Base-by-base conservation (phyloP, 1,140 invertebrate species). In the Elysia chlorotica region DNA sequence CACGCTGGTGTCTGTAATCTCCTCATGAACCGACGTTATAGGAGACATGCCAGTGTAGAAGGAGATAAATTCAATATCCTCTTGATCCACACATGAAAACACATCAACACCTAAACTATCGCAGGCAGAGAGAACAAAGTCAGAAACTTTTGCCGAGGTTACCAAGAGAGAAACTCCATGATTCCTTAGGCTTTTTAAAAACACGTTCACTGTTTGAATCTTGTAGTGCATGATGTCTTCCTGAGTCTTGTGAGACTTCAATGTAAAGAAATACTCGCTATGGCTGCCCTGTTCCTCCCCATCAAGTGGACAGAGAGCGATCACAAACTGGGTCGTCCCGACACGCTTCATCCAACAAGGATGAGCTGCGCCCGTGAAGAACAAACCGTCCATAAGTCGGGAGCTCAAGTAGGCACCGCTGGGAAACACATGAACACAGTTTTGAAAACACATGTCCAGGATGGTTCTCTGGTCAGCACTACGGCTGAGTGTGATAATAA, bases 1-100 rank as follows among this genome's bases (percentile, higher is more conserved):
- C 67, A 71, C 19, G 66, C 65, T 62, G 62, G n/a, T 25, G 33
- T 65, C 28, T 25, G 10, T 33, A 66, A 37, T 21, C 69, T 59
- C 2, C 4, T 61, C 63, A 74, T 56, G 38, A 3, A 66, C 19
- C 53, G 23, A 31, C 38, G 53, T 38, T 19, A 54, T 31, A 57
- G 63, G 28, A 19, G 28, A 57, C 35, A 41, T 66, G n/a, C 36
- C 38, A 61, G 23, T 36, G 4, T 54, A 30, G 23, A 1, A 57
- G n/a, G 21, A 53, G 25, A 73, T 25, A 21, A 66, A 21, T 33
- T 25, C 21, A 37, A 56, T 35, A 66, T 72, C 63, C 17, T 1
- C 48, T 2, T 30, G 4, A 31, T 41, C 36, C 2, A 71, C n/a
- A 53, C 38, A 62, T 4, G 28, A 3, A 30, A 71, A 5, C 35